A percentile compares a stretch with the other conserved stretches of the same genome.
Conservation (phyloP, 2,888 invertebrate species). For the Drosophila affinis region DNA sequence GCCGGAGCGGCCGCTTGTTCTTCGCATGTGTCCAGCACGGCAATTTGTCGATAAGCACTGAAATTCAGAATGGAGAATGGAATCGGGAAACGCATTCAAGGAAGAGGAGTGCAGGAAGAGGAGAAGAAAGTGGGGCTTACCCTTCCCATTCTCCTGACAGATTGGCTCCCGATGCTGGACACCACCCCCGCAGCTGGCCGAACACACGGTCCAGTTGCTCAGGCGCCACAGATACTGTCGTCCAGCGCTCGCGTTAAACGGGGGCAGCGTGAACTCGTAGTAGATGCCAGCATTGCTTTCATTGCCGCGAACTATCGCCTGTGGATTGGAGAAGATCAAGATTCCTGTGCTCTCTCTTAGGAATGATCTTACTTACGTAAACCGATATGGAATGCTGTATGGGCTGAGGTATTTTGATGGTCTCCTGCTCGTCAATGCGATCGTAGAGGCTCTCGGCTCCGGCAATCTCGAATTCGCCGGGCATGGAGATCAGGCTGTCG, state of each 20-base stretch:
- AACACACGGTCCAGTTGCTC: conserved; percentile 92
- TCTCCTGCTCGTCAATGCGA: conserved; percentile 91
- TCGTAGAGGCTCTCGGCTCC: conserved; percentile 92
- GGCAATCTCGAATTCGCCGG: conserved; percentile 92
- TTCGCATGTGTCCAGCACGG: conserved; percentile 86
- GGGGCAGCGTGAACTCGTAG: conserved; percentile 90
- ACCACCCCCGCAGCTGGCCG: conserved; percentile 91
- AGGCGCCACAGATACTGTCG: conserved; percentile 89
- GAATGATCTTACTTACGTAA: conserved; percentile 86
- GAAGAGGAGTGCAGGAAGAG: too few species aligned
- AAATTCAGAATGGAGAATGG: conserved; percentile 60
- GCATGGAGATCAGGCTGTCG: conserved; percentile 88
- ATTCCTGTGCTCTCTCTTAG: background rate
- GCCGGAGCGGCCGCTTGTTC: conserved; percentile 86
- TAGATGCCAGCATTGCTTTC: conserved; percentile 91
- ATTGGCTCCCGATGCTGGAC: conserved; percentile 85
- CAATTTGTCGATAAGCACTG: conserved; percentile 86
- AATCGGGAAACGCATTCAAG: too few species aligned
- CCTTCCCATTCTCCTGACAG: conserved; percentile 84
- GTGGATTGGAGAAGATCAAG: conserved; percentile 16
- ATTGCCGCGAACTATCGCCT: conserved; percentile 89
- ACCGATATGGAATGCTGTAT: conserved; percentile 91
- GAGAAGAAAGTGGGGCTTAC: conserved; percentile 75
- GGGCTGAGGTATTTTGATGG: conserved; percentile 92
- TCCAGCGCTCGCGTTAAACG: conserved; percentile 85